These are phyloP conservation scores for Echinops telfairi DNA, from an alignment of 2,113 vertebrate genomes.

Conservation along the genomic window DNA sequence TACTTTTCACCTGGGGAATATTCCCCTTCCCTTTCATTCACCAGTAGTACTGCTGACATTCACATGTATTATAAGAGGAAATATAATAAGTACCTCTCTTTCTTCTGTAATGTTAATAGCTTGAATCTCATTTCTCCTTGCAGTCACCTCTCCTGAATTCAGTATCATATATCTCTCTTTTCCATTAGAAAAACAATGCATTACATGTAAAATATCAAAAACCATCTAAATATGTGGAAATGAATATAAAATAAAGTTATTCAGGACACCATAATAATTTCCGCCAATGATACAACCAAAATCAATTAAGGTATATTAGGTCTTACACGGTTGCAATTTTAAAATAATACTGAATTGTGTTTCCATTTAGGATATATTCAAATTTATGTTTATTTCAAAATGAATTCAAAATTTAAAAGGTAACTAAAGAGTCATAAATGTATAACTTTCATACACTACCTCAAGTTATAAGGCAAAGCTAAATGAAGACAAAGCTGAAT, in stretches of 20 bases:
- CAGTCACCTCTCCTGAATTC: not conserved
- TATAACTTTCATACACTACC: no score
- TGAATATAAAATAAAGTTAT: not conserved
- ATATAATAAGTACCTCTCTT: not conserved
- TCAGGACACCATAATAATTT: not conserved
- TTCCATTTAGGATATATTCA: no score
- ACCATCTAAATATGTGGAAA: not conserved
- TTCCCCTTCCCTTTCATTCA: not conserved
- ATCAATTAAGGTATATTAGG: no score
- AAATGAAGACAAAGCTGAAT: no score
- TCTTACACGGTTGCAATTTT: no score
- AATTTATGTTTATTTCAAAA: no score
- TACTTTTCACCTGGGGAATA: constrained; percentile 15
- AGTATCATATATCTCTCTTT: not conserved
- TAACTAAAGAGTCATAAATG: no score
- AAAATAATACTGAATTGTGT: no score
- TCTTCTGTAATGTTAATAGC: not conserved
- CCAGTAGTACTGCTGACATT: not conserved
- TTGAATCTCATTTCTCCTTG: not conserved
- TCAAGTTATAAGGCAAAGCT: no score
- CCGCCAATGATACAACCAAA: no score
- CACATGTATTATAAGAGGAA: constrained; percentile 7
- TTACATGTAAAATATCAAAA: not conserved
- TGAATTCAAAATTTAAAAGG: no score
- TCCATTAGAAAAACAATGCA: no score